Evolutionary conservation across 2,113 vertebrate species (phyloP).

Genomic region (Coturnix japonica): DNA sequence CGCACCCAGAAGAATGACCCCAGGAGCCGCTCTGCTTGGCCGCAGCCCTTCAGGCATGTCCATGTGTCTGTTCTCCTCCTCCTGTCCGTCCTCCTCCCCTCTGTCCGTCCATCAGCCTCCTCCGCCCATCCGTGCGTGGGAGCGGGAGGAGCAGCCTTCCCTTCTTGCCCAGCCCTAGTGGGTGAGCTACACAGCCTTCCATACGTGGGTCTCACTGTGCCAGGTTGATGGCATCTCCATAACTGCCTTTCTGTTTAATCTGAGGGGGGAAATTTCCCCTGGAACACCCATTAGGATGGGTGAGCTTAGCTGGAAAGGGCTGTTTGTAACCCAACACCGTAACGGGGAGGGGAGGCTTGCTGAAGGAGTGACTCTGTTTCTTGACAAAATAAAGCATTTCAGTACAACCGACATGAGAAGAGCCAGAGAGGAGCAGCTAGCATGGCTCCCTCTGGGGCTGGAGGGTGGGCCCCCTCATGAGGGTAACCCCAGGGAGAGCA

Average conservation of each 20-base stretch:
- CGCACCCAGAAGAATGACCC: neutral
- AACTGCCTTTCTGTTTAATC: neutral
- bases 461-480: neutral
- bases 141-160: neutral
- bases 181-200: neutral
- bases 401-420: neutral
- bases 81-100: neutral
- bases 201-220: neutral
- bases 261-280: neutral
- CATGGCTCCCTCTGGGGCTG: neutral
- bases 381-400: neutral
- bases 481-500: neutral
- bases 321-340: rapidly evolving
- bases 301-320: neutral
- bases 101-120: neutral
- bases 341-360: neutral
- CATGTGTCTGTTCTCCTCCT: neutral
- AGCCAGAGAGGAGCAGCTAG: neutral
- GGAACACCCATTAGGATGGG: neutral
- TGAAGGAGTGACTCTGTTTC: neutral
- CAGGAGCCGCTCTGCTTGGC: neutral
- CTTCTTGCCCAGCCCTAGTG: neutral
- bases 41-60: neutral
- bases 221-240: neutral
- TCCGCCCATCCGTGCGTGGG: neutral